Base-by-base conservation (phyloP, 2,797 vertebrate species). In the Brotula barbata region DNA sequence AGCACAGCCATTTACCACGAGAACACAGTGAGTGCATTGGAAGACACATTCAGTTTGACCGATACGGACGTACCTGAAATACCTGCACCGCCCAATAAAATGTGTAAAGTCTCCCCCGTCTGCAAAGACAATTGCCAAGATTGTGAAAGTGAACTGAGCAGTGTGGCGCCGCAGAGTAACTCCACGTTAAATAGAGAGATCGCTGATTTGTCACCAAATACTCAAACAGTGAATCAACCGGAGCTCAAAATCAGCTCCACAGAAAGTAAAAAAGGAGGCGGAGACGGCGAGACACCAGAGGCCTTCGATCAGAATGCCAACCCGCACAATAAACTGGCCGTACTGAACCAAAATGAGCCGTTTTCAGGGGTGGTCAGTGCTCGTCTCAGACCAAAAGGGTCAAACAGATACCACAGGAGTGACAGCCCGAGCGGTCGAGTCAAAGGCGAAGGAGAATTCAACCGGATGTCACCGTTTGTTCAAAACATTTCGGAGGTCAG, bases 301-400 rank as follows among this genome's bases (percentile, higher is more conserved):
- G 56, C 75, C 46, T 28, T 64, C 59, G 87, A 89, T 17, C 73
- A 80, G 12, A 89, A 90, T 1, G 84, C 86, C 15, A 90, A 89
- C 39, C 64, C 44, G 1, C 44, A 73, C 40, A 59, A 46, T 34
- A 52, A 68, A 51, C 48, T 20, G 1, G 47, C 19, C 16, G 36
- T 28, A n/a, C 15, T 11, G 0, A 21, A 53, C 13, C 72, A 50
- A 58, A 42, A 31, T 0, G 77, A 68, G 15, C 5, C 66, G 0
- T 80, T 77, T 45, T 44, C 83, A 5, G 58, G 69, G 19, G 85
- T 85, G 8, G 80, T 83, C n/a, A 90, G 89, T 15, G 87, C 87
- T 11, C 86, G 88, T 34, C 65, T 87, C 3, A 81, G 83, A 51
- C 88, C 87, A 0, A 89, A 83, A 69, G 83, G 79, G 33, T 12